Conservation (phyloP, 2,797 vertebrate species). For the Danio albolineatus region DNA sequence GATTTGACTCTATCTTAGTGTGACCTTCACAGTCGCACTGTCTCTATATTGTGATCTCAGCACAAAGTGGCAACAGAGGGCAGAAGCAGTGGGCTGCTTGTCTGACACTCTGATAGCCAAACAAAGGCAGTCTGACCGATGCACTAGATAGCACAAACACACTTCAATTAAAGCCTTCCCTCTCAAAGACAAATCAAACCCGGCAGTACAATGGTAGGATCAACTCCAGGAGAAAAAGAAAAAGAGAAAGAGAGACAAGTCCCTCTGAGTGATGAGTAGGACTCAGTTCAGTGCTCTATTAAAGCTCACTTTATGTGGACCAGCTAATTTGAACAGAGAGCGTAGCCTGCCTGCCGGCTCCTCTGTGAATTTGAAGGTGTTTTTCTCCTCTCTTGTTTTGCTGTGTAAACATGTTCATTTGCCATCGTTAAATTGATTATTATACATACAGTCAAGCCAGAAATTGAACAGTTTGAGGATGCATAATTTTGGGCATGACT, state of each 20-base stretch:
- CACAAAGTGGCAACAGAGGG: slow-evolving; percentile 73
- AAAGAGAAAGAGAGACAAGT: slow-evolving; percentile 29
- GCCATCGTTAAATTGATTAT: slow-evolving; percentile 57
- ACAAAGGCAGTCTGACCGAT: slow-evolving; percentile 81
- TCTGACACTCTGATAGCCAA: slow-evolving; percentile 82
- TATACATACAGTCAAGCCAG: too few relatives aligned
- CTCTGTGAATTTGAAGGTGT: slow-evolving; percentile 68
- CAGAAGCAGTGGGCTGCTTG: slow-evolving; percentile 65
- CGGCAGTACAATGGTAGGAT: slow-evolving; percentile 71
- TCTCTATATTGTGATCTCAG: slow-evolving; percentile 80
- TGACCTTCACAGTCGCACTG: slow-evolving; percentile 81
- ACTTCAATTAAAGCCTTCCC: slow-evolving; percentile 80
- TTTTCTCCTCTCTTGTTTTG: slow-evolving; percentile 48
- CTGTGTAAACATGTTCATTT: slow-evolving; percentile 58
- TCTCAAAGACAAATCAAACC: slow-evolving; percentile 79
- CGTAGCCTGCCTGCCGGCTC: slow-evolving; percentile 66
- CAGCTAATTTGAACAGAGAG: slow-evolving; percentile 75
- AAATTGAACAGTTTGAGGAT: too few relatives aligned
- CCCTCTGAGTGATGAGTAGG: slow-evolving; percentile 38
- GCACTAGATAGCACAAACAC: slow-evolving; percentile 75
- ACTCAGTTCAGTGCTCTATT: slow-evolving; percentile 47
- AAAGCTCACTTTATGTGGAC: slow-evolving; percentile 41
- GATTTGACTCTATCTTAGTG: slow-evolving; percentile 64
- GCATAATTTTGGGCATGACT: too few relatives aligned
- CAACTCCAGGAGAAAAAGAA: slow-evolving; percentile 68